Evolutionary conservation across 2,888 invertebrate species (phyloP).

Genomic region (Oscheius sp.): DNA sequence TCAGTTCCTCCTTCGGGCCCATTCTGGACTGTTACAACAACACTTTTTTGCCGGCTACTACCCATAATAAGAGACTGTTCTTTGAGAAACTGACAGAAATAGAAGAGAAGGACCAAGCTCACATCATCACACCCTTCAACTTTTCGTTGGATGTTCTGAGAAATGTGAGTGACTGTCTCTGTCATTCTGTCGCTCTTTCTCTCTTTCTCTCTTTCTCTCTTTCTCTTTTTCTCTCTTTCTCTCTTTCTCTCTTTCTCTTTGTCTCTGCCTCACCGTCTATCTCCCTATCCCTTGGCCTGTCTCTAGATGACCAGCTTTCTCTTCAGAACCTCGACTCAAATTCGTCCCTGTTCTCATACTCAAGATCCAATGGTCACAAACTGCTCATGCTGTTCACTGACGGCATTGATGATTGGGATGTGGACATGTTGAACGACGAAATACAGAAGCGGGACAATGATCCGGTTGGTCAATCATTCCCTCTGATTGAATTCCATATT

Average conservation of each 20-base stretch:
- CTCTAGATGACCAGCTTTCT: background rate
- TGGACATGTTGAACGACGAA: constrained; percentile 75
- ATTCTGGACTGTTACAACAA: constrained; percentile 52
- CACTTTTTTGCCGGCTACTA: constrained; percentile 71
- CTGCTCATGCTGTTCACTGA: constrained; percentile 78
- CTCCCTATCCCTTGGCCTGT: too few species aligned
- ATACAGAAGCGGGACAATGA: constrained; percentile 46
- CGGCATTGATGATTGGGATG: constrained; percentile 77
- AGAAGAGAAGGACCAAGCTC: constrained; percentile 68
- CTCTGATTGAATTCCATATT: background rate
- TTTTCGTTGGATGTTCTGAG: constrained; percentile 51
- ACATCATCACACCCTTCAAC: constrained; percentile 63
- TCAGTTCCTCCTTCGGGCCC: constrained; percentile 50
- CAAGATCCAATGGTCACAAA: constrained; percentile 76
- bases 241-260: background rate
- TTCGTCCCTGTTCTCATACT: constrained; percentile 50
- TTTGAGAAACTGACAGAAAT: constrained; percentile 61
- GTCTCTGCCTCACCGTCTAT: background rate
- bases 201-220: background rate
- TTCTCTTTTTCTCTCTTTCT: too few species aligned
- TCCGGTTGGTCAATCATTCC: constrained; percentile 26
- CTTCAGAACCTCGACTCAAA: constrained; percentile 50
- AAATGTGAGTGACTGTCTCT: constrained; percentile 41
- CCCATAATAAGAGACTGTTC: constrained; percentile 70
- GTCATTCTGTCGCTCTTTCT: background rate